Conservation (phyloP, 2,888 invertebrate genomes). For the Drosophila neotestacea region DNA sequence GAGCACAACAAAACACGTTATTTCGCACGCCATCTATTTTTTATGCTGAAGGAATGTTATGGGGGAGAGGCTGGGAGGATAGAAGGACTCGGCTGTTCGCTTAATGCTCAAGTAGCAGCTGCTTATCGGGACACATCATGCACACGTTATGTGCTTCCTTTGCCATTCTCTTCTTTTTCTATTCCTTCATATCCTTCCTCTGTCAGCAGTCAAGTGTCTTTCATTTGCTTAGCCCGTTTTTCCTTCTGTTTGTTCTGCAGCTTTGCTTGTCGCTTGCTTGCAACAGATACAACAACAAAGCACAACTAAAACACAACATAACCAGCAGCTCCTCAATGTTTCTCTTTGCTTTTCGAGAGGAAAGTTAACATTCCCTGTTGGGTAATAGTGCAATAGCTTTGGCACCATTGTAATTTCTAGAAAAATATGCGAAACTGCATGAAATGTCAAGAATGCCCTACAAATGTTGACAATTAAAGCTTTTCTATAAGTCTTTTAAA, state of each 20-base stretch:
- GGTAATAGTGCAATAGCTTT: conserved; percentile 37
- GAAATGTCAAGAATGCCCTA: background rate
- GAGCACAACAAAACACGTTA: conserved; percentile 30
- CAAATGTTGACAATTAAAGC: too few relatives aligned
- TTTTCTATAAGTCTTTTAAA: too few relatives aligned
- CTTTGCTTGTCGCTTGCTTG: conserved; percentile 41
- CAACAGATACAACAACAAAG: conserved; percentile 36
- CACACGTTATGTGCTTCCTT: conserved; percentile 27
- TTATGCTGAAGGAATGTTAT: background rate
- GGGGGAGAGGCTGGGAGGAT: background rate
- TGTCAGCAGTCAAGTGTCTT: conserved; percentile 3
- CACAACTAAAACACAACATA: conserved; percentile 11
- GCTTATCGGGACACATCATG: conserved; percentile 54
- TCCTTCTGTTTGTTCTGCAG: conserved; percentile 26
- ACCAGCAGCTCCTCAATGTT: conserved; percentile 9
- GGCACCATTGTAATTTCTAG: conserved; percentile 40
- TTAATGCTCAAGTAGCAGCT: conserved; percentile 49
- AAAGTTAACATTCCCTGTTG: conserved; percentile 36
- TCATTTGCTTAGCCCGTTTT: conserved; percentile 16
- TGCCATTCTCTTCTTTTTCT: background rate
- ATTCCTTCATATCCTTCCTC: background rate
- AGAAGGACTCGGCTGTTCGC: conserved; percentile 4
- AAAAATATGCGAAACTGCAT: background rate
- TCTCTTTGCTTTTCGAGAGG: conserved; percentile 18
- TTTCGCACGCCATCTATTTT: conserved; percentile 50